phyloP scores from a whole-genome alignment of 2,888 invertebrate species.

The Ophion obscuratus region DNA sequence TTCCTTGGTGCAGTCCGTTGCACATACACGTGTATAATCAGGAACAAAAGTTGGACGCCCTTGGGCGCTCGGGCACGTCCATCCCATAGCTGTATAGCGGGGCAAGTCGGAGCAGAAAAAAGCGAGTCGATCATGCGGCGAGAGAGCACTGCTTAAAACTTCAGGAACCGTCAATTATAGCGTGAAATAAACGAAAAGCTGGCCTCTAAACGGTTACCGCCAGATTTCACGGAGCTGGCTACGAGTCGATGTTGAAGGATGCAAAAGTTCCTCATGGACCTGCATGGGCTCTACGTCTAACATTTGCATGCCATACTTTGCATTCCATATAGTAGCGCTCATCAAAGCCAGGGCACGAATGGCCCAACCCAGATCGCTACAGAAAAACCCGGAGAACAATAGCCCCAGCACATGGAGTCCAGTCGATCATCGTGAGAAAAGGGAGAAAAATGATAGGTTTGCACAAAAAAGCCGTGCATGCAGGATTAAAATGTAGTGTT shows the following conservation, averaged over 20 bases:
- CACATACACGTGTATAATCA: conserved; percentile 49
- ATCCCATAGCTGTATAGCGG: conserved; percentile 13
- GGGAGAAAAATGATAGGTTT: conserved; percentile 5
- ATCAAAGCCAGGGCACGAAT: background rate
- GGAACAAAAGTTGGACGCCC: conserved; percentile 51
- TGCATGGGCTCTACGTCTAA: conserved; percentile 9
- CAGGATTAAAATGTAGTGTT: conserved; percentile 73
- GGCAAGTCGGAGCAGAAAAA: conserved; percentile 21
- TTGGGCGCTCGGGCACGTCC: conserved; percentile 30
- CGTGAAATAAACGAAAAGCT: conserved; percentile 66
- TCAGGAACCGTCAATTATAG: conserved; percentile 61
- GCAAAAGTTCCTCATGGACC: conserved; percentile 5
- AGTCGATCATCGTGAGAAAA: conserved; percentile 2
- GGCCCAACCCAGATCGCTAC: background rate
- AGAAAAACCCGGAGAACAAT: background rate
- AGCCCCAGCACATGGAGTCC: background rate
- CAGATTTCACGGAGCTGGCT: conserved; percentile 26
- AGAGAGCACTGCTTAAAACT: conserved; percentile 42
- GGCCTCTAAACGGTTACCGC: conserved; percentile 42
- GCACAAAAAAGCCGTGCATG: conserved; percentile 61
- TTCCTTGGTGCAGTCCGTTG: conserved; percentile 35
- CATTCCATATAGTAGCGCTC: conserved; percentile 34
- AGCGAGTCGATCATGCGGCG: conserved; percentile 25
- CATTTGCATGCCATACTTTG: conserved; percentile 43
- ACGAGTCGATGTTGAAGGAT: background rate